Evolutionary conservation across 2,113 vertebrate genomes (phyloP), one percentile per base, ranked within the genome.

Genomic region (Equus quagga): DNA sequence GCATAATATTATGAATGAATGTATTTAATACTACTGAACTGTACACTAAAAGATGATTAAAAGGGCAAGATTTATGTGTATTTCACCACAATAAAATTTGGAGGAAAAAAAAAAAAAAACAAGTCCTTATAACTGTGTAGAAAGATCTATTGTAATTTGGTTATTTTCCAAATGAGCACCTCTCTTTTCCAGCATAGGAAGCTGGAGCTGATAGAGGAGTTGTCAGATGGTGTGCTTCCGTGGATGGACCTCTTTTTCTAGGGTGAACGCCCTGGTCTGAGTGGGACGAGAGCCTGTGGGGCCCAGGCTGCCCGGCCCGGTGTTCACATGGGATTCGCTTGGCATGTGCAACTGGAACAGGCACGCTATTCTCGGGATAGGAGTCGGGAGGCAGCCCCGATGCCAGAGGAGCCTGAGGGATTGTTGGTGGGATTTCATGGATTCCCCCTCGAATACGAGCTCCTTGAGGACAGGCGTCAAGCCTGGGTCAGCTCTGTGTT

Each of bases 121-220:
- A 96, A 56, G 54, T 79, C 41, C n/a, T 67, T 89, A 15, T 65
- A 65, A 72, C 21, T 69, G 6, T 76, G 26, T 33, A 76, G 60
- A 85, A 94, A 90, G 54, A 26, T 54, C 18, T n/a, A 67, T 75
- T 72, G 69, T 92, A 31, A 69, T 79, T 82, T 76, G 62, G 24
- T 41, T 26, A 4, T 78, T 89, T 97, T 80, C 36, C 41, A 44
- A 64, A 36, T 62, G 36, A 91, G 26, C 36, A 62, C 21, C 26
- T 49, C 5, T 72, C 28, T 73, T 64, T 73, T 56, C 69, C 33
- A 31, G 17, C 14, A 3, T 41, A 41, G 70, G 21, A 67, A 83
- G 2, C 51, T 70, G 2, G 18, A 17, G 64, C 9, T 11, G 44
- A 41, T 18, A 51, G 44, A 21, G 70, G 62, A 13, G 18, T 44